A percentile compares a stretch with the other conserved stretches of the same genome.
Conservation (phyloP, 2,888 invertebrate species). For the Petrophora chlorosata region DNA sequence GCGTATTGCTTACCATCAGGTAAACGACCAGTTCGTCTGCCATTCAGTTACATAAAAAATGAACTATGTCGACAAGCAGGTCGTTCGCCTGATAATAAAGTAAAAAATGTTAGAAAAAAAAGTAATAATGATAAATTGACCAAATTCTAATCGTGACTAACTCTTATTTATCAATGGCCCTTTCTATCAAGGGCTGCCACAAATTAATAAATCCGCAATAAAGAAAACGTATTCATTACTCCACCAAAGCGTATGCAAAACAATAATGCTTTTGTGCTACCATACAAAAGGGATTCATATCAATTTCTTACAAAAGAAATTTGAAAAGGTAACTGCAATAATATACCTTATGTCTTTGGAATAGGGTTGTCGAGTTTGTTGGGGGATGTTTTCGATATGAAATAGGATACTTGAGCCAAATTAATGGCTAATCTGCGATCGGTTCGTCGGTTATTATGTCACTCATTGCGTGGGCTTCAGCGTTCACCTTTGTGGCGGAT, state of each 20-base stretch:
- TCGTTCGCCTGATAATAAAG: too few species aligned
- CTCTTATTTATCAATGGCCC: slow-evolving; percentile 7
- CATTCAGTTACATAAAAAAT: too few species aligned
- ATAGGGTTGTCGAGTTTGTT: slow-evolving; percentile 14
- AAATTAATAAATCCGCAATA: slow-evolving; percentile 46
- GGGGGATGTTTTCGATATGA: slow-evolving; percentile 58
- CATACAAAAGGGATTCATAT: slow-evolving; percentile 67
- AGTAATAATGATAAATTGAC: too few species aligned
- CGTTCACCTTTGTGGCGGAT: slow-evolving; percentile 54
- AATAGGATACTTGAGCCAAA: slow-evolving; percentile 77
- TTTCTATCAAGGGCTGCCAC: slow-evolving; percentile 6
- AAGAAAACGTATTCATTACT: slow-evolving; percentile 56
- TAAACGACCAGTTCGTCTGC: too few species aligned
- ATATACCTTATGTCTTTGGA: slow-evolving; percentile 20
- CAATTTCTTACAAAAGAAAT: slow-evolving; percentile 62
- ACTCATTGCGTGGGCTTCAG: slow-evolving; percentile 67
- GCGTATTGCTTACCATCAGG: too few species aligned
- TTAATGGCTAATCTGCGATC: slow-evolving; percentile 79
- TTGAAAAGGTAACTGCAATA: slow-evolving; percentile 16
- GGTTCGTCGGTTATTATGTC: slow-evolving; percentile 74
- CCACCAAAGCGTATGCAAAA: slow-evolving; percentile 59
- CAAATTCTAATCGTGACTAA: too few species aligned
- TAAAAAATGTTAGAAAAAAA: too few species aligned
- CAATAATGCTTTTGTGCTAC: slow-evolving; percentile 65
- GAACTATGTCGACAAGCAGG: too few species aligned